Conservation (phyloP, 1,140 invertebrate species). For the Apocrypta bakeri region DNA sequence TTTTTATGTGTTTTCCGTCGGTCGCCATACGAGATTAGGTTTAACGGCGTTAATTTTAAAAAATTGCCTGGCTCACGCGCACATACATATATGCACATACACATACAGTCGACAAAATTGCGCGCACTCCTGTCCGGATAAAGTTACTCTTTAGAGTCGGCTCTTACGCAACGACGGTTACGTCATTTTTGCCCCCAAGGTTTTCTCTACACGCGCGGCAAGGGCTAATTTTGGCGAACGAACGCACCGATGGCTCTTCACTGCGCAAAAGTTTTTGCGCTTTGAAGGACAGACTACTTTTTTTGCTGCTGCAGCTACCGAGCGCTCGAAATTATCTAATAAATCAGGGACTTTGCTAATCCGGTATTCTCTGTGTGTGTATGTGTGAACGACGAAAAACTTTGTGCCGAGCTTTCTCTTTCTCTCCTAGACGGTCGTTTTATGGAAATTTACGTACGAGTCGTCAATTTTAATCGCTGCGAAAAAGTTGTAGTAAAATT, state of each 20-base stretch:
- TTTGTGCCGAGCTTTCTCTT: slow-evolving; percentile 18
- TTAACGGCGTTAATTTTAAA: slow-evolving; percentile 71
- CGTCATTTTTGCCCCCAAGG: slow-evolving; percentile 48
- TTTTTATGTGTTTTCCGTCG: slow-evolving; percentile 60
- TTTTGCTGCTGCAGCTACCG: neutral
- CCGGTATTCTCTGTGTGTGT: slow-evolving; percentile 39
- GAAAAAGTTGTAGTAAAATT: slow-evolving; percentile 50
- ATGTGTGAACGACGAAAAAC: slow-evolving; percentile 39
- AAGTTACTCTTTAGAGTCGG: slow-evolving; percentile 51
- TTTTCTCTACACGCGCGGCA: neutral
- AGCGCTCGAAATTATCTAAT: slow-evolving; percentile 50
- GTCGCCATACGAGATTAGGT: slow-evolving; percentile 63
- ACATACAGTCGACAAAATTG: slow-evolving; percentile 55
- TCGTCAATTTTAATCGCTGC: slow-evolving; percentile 48
- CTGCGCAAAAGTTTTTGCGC: slow-evolving; percentile 27
- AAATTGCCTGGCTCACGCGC: slow-evolving; percentile 58
- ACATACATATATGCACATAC: too few species aligned
- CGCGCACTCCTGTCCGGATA: slow-evolving; percentile 56
- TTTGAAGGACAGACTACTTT: slow-evolving; percentile 8
- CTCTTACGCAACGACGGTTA: neutral
- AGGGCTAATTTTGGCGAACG: slow-evolving; percentile 41
- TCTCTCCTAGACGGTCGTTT: neutral
- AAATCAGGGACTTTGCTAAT: slow-evolving; percentile 53
- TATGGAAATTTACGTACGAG: slow-evolving; percentile 49
- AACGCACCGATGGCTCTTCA: neutral